phyloP scores from a whole-genome alignment of 2,797 vertebrate genomes.

The Mus caroli region DNA sequence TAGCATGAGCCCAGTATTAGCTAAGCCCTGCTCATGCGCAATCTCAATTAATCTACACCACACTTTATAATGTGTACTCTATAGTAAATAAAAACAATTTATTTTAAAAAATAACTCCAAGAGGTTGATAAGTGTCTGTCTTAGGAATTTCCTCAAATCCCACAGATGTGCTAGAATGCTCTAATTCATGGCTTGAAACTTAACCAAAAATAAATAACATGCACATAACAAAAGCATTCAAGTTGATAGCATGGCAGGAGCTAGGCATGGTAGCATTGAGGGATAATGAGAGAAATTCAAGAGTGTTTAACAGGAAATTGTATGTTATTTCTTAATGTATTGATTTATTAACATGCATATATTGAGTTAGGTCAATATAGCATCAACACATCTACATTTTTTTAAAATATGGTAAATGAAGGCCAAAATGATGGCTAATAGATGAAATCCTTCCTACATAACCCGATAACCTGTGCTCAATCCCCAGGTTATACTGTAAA shows the following conservation, averaged over 20 bases:
- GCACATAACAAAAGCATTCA: not conserved
- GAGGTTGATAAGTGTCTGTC: not conserved
- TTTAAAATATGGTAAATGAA: not conserved
- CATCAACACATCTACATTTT: not conserved
- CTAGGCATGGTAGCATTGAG: not conserved
- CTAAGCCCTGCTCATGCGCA: not conserved
- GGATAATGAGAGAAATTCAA: not conserved
- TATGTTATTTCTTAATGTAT: slow-evolving; percentile 11
- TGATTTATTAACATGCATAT: not conserved
- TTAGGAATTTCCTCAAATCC: not conserved
- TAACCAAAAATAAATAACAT: not conserved
- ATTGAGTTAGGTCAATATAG: not conserved
- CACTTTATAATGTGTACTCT: not conserved
- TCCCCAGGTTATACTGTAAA: not conserved
- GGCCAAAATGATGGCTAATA: not conserved
- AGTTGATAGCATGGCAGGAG: not conserved
- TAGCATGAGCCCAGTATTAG: not conserved
- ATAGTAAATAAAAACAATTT: not conserved
- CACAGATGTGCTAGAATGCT: not conserved
- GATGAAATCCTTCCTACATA: not conserved
- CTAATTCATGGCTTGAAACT: slow-evolving; percentile 13
- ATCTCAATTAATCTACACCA: not conserved
- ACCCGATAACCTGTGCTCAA: not conserved
- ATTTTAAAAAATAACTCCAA: slow-evolving; percentile 31
- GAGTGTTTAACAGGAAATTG: not conserved